Evolutionary conservation across 2,113 vertebrate genomes (phyloP), one percentile per base, ranked within the genome.

Genomic region (Protomyctophum bolini): DNA sequence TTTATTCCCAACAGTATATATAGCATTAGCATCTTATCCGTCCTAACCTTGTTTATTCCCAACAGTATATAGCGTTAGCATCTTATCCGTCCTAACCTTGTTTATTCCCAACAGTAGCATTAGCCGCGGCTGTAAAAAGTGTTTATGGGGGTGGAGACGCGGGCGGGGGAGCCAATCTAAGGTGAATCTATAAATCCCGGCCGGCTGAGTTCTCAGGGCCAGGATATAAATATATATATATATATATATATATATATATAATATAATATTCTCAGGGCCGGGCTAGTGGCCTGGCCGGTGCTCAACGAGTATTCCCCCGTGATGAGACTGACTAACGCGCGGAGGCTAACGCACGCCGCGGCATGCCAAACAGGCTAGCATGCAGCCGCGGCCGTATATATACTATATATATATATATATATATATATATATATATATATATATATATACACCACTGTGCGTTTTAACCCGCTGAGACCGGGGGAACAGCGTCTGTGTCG

Each of bases 41-140:
- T 78, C 50, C 83, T 91, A 92, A 92, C 92, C 92, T 93, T 93
- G 92, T 91, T 91, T 91, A 93, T 92, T 93, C 92, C 92, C 91
- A 77, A 84, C 80, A 84, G 92, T 91, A 80, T 93, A n/a, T n/a
- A 92, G 89, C 86, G n/a, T n/a, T n/a, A 92, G 89, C 86, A n/a
- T 89, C 91, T 88, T 80, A 84, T 86, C 84, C 60, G 71, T 79
- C 50, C 83, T 91, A 92, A 92, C 92, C 92, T 93, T 93, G 92
- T 91, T 91, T 91, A 93, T 92, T 93, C 92, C 92, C 91, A 77
- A 84, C 80, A 84, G 92, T 91, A 80, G 84, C 89, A 92, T 93
- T 93, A 92, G 89, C 86, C 21, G 86, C 84, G 88, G 90, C 85
- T 85, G 91, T 90, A 90, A 90, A 90, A 91, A 89, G 88, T 92